Evolutionary conservation across 2,797 vertebrate genomes (phyloP).

Genomic region (Rhabdomys pumilio): DNA sequence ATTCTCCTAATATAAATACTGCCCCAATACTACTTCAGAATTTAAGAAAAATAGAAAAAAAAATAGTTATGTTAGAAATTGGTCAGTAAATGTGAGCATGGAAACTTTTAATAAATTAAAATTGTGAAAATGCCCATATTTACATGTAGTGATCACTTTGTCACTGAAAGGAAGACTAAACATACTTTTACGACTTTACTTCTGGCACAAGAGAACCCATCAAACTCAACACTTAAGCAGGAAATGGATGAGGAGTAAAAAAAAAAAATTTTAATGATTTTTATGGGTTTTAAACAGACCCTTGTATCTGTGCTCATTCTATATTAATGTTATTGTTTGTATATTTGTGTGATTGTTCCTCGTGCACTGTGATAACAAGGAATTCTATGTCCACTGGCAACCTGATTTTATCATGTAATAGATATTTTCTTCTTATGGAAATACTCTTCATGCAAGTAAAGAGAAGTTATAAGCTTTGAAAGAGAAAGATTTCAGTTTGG

Average conservation of each 20-base stretch:
- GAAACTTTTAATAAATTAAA: constrained; percentile 48
- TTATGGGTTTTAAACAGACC: neutral
- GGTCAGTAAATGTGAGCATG: neutral
- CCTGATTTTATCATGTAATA: neutral
- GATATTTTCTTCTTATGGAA: neutral
- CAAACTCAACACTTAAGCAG: neutral
- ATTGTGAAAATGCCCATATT: constrained; percentile 5
- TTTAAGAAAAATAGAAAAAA: constrained; percentile 35
- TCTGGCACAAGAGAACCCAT: constrained; percentile 35
- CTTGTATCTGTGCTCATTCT: neutral
- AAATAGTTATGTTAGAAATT: neutral
- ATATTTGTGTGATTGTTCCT: neutral
- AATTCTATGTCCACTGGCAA: neutral
- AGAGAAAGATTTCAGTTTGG: neutral
- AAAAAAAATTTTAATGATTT: neutral
- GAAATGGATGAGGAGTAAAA: neutral
- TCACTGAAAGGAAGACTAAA: constrained; percentile 6
- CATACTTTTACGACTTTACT: neutral
- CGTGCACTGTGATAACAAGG: neutral
- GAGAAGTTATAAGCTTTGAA: neutral
- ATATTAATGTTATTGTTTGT: neutral
- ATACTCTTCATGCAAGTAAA: neutral
- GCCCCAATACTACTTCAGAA: neutral
- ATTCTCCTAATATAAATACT: neutral
- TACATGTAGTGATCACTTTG: neutral